These are phyloP conservation scores for Pterostichus niger DNA, from an alignment of 2,888 invertebrate genomes.

Conservation along the genomic window DNA sequence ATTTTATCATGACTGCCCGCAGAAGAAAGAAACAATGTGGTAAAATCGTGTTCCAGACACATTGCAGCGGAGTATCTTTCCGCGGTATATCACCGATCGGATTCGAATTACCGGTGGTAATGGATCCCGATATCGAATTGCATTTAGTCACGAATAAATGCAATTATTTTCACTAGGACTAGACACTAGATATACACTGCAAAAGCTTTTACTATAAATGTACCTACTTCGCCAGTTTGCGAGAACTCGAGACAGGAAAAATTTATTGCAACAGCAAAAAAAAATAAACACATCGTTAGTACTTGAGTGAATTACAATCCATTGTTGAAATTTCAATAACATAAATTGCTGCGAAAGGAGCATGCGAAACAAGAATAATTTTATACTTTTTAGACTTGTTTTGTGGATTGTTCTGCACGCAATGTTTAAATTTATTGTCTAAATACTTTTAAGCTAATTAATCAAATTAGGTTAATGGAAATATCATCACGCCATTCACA, in stretches of 20 bases:
- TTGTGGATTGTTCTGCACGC: too few species aligned
- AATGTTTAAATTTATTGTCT: too few species aligned
- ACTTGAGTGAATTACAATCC: constrained; percentile 42
- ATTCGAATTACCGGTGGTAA: constrained; percentile 36
- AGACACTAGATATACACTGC: constrained; percentile 13
- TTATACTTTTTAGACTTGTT: background rate
- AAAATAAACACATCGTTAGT: constrained; percentile 8
- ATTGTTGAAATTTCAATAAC: constrained; percentile 50
- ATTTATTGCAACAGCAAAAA: constrained; percentile 11
- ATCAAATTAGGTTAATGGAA: too few species aligned
- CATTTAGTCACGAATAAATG: constrained; percentile 45
- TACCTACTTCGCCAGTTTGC: constrained; percentile 9
- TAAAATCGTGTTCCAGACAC: background rate
- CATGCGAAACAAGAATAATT: constrained; percentile 27
- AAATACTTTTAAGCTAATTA: too few species aligned
- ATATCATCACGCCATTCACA: too few species aligned
- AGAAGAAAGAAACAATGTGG: too few species aligned
- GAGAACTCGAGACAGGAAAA: background rate
- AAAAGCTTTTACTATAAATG: constrained; percentile 44
- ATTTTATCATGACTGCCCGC: too few species aligned
- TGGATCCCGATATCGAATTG: constrained; percentile 43
- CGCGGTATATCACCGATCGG: constrained; percentile 3
- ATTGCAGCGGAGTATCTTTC: constrained; percentile 8
- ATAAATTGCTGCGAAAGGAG: constrained; percentile 24
- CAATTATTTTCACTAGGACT: constrained; percentile 41